Evolutionary conservation across 2,113 vertebrate species (phyloP).

Genomic region (human): DNA sequence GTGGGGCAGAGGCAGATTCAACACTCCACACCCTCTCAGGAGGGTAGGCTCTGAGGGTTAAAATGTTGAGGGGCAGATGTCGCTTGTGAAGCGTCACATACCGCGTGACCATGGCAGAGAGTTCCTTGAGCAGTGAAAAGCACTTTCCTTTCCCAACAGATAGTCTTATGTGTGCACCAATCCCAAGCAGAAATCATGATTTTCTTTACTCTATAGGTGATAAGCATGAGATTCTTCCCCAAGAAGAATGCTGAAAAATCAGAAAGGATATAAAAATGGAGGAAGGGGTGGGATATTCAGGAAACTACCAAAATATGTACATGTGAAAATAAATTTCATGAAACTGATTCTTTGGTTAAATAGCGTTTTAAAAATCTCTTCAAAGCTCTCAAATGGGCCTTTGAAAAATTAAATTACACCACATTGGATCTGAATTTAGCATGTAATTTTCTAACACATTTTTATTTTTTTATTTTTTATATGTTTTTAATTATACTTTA

Average conservation of each 20-base stretch:
- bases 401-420: slow-evolving; percentile 4
- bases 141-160: background rate
- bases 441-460: background rate
- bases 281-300: background rate
- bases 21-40: background rate
- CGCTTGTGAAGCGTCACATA: too few species aligned
- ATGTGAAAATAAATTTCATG: background rate
- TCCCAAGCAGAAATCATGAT: background rate
- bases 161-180: background rate
- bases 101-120: fast-evolving
- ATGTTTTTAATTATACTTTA: too few species aligned
- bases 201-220: background rate
- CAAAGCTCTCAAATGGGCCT: background rate
- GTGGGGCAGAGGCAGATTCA: background rate
- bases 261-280: background rate
- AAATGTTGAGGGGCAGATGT: too few species aligned
- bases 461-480: too few species aligned
- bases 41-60: background rate
- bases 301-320: background rate
- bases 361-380: background rate
- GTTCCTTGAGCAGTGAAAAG: background rate
- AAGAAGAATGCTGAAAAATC: slow-evolving; percentile 17
- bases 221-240: background rate
- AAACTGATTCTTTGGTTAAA: background rate
- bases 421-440: background rate